These are phyloP conservation scores for Brachionus koreanus DNA, from an alignment of 1,140 invertebrate species.

Conservation along the genomic window DNA sequence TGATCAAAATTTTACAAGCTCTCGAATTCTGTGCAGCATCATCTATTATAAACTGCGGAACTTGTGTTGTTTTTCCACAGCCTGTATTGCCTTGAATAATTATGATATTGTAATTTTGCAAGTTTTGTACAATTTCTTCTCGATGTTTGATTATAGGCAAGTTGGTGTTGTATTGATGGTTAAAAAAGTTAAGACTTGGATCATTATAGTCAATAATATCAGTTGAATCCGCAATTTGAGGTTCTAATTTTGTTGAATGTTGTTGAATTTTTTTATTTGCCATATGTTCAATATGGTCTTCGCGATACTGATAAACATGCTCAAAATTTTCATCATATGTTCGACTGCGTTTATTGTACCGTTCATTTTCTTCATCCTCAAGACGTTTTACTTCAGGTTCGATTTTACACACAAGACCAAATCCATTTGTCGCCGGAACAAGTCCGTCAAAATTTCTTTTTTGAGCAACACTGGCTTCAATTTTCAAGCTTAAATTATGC, in stretches of 20 bases:
- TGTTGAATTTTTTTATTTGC: neutral
- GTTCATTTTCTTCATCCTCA: neutral
- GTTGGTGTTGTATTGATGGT: neutral
- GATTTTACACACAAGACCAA: neutral
- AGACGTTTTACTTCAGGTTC: neutral
- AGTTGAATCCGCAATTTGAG: neutral
- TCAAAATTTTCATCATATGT: constrained; percentile 24
- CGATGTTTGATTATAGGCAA: neutral
- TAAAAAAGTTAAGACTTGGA: neutral
- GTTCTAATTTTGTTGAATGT: neutral
- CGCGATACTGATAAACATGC: neutral
- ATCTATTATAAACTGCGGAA: constrained; percentile 58
- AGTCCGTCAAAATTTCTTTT: neutral
- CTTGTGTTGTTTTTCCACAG: constrained; percentile 57
- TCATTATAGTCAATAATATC: neutral
- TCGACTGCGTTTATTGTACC: neutral
- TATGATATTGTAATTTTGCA: neutral
- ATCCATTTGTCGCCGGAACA: neutral
- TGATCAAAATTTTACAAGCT: constrained; percentile 51
- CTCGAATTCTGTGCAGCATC: constrained; percentile 48
- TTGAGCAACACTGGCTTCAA: neutral
- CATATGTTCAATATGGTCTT: neutral
- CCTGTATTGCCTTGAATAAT: constrained; percentile 62
- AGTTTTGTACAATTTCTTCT: neutral
- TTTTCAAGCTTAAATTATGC: neutral